A percentile compares a stretch with the other conserved stretches of the same genome.
These are phyloP conservation scores for Manis javanica DNA, from an alignment of 2,797 vertebrate species.

Conservation along the genomic window DNA sequence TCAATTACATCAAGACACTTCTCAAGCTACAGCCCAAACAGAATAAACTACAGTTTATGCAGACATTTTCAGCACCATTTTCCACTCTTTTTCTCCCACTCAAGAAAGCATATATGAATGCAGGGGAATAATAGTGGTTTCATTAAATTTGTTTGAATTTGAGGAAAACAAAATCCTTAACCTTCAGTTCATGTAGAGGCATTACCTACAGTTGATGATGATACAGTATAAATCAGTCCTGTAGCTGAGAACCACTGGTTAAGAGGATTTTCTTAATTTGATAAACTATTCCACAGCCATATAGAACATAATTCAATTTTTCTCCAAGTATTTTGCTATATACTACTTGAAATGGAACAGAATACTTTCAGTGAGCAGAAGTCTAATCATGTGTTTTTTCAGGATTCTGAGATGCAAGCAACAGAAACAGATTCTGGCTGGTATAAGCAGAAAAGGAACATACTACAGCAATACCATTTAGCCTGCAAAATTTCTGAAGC, in stretches of 20 bases:
- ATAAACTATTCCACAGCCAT: not conserved
- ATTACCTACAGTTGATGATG: not conserved
- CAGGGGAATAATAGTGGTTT: not conserved
- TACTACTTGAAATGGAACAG: not conserved
- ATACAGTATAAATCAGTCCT: not conserved
- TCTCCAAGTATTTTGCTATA: not conserved
- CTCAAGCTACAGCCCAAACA: not conserved
- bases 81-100: not conserved
- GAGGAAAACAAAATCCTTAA: not conserved
- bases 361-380: not conserved
- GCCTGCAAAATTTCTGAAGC: not conserved
- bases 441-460: not conserved
- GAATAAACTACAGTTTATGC: not conserved
- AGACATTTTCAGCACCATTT: not conserved
- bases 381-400: not conserved
- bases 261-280: not conserved
- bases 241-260: not conserved
- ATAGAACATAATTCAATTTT: not conserved
- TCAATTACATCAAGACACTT: not conserved
- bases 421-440: conserved; percentile 9
- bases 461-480: not conserved
- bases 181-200: not conserved
- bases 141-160: not conserved
- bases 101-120: not conserved
- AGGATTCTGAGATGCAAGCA: conserved; percentile 35